Base-by-base conservation (phyloP, 1,140 invertebrate genomes). In the Caenorhabditis remanei region DNA sequence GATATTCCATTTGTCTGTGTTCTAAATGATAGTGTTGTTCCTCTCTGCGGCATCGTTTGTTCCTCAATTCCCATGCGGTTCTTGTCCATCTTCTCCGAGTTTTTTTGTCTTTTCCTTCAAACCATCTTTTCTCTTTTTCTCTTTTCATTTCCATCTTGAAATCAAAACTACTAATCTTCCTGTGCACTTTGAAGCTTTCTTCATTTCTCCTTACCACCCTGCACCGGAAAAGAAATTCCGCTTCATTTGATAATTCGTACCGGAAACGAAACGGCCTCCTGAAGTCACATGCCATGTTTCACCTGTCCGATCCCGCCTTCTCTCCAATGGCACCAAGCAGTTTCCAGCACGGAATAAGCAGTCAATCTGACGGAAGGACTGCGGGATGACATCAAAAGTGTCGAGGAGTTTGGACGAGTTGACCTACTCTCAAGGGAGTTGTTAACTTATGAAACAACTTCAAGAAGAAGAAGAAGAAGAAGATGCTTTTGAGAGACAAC, bases 381-480 rank as follows among this genome's bases (percentile, higher is more conserved):
- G 61, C 19, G 6, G 61, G 61, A 40, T 46, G 32, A 41, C 71
- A 79, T 79, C 71, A 79, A 79, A 79, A 79, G 71, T 50, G 46
- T 48, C 71, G 61, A 63, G 24, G 61, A 53, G 21, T 21, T 13
- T 21, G 9, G 46, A 6, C 71, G 46, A 79, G 71, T 50, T 79
- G 71, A 79, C 71, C 43, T 24, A 79, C 14, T 79, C 71, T 79
- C 71, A 21, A 79, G 71, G 71, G 71, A 79, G 71, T 79, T 79
- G 71, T 79, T 79, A 79, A 79, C 71, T 79, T 79, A 79, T 79
- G 71, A 79, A 79, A 79, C 71, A 79, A 79, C 71, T 79, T 79
- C 71, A 53, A 46, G 9, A 14, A 46, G 19, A 48, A 43, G 19
- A 48, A 43, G 24, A 79, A n/a, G 41, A 32, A 53, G 50, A 32